Evolutionary conservation across 2,113 vertebrate species (phyloP).

Genomic region (Scytalopus superciliaris): DNA sequence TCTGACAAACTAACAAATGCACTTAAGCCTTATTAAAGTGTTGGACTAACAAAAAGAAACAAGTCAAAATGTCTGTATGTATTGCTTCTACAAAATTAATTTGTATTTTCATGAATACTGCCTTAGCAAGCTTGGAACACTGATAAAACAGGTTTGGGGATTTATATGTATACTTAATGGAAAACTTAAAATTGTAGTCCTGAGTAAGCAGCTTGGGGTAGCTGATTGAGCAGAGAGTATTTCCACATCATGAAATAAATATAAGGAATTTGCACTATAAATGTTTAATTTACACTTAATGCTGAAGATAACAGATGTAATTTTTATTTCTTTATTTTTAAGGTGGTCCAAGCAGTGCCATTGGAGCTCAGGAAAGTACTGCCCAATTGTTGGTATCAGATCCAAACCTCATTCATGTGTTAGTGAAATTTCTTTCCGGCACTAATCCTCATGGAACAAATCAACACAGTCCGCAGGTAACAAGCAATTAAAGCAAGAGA

Average conservation of each 20-base stretch:
- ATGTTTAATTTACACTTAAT: not conserved
- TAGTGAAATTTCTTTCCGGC: constrained; percentile 97
- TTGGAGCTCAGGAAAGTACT: constrained; percentile 90
- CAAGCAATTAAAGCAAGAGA: not conserved
- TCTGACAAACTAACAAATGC: not conserved
- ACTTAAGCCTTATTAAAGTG: not conserved
- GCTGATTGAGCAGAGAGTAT: not conserved
- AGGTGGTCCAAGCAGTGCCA: constrained; percentile 82
- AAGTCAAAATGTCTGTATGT: not conserved
- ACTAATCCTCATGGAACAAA: constrained; percentile 93
- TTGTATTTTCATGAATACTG: not conserved
- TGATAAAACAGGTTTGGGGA: not conserved
- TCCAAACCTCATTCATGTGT: constrained; percentile 91
- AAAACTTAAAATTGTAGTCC: not conserved
- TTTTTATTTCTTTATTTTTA: constrained; percentile 28
- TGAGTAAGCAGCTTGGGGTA: not conserved
- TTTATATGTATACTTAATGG: not conserved
- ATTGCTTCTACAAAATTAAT: not conserved
- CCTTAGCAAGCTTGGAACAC: not conserved
- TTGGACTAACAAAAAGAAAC: not conserved
- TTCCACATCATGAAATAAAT: not conserved
- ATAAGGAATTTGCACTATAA: not conserved
- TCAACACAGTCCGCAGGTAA: constrained; percentile 95
- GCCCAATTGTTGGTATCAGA: constrained; percentile 97
- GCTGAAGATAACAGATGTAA: not conserved